Evolutionary conservation across 2,797 vertebrate genomes (phyloP).

Genomic region (Chelmon rostratus): DNA sequence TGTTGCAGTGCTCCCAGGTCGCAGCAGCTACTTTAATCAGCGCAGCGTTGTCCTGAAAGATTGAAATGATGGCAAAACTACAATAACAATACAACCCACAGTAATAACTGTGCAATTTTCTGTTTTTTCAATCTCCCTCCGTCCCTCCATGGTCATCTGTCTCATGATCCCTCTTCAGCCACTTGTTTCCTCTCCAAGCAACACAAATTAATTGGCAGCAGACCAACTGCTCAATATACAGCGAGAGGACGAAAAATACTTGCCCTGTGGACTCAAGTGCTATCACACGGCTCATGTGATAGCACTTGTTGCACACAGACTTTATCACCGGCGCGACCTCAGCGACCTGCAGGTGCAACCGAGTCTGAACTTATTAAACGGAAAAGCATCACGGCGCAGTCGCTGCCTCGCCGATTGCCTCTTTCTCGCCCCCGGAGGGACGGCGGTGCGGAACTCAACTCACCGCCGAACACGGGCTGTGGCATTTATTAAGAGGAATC

Average conservation of each 20-base stretch:
- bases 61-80: neutral
- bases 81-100: neutral
- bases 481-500: conserved; percentile 52
- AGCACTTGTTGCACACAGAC: conserved; percentile 1
- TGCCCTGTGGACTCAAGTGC: conserved; percentile 2
- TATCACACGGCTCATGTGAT: neutral
- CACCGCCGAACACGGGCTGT: conserved; percentile 6
- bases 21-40: neutral
- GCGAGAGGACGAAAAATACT: conserved; percentile 8
- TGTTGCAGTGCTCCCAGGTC: too few relatives aligned
- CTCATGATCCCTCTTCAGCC: conserved; percentile 12
- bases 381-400: conserved; percentile 10
- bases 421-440: conserved; percentile 2
- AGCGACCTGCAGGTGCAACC: neutral
- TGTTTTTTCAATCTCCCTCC: neutral
- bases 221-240: conserved; percentile 38
- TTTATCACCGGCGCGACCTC: conserved; percentile 6
- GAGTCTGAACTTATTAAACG: conserved; percentile 21
- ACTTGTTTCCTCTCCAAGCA: conserved; percentile 17
- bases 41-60: neutral
- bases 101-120: neutral
- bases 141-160: neutral
- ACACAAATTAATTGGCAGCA: conserved; percentile 28
- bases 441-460: conserved; percentile 21
- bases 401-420: neutral